These are phyloP conservation scores for Cathartes aura DNA, from an alignment of 2,113 vertebrate genomes.

Conservation along the genomic window DNA sequence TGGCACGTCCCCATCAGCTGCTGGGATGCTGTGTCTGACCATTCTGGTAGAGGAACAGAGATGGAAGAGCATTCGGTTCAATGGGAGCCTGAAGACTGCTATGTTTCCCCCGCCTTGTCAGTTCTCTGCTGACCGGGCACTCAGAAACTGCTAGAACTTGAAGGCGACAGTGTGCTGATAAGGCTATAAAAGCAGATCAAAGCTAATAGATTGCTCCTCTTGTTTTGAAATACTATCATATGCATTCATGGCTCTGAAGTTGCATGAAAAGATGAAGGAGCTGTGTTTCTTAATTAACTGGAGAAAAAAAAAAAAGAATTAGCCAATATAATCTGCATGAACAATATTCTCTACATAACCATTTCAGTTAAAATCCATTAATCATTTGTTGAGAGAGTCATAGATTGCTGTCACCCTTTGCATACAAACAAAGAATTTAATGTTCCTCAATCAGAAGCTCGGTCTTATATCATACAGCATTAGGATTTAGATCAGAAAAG, in stretches of 20 bases:
- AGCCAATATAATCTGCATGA: constrained; percentile 9
- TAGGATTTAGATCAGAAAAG: not conserved
- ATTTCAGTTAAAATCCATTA: constrained; percentile 11
- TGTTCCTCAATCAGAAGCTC: not conserved
- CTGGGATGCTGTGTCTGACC: not conserved
- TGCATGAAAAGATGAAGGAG: constrained; percentile 20
- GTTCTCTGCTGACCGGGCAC: not conserved
- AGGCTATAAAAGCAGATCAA: not conserved
- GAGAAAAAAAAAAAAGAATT: not conserved
- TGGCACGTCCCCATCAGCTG: not conserved
- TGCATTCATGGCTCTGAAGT: not conserved
- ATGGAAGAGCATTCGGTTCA: not conserved
- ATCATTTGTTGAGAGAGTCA: constrained; percentile 7
- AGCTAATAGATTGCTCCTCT: not conserved
- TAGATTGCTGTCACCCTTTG: not conserved
- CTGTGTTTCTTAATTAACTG: constrained; percentile 18
- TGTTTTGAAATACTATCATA: not conserved
- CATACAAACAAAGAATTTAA: not conserved
- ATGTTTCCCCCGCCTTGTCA: not conserved
- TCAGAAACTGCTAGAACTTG: not conserved
- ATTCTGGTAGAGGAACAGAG: not conserved
- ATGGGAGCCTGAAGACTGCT: not conserved
- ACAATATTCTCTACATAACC: not conserved
- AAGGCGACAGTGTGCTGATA: not conserved
- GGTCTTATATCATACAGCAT: not conserved